Evolutionary conservation across 2,113 vertebrate genomes (phyloP).

Genomic region (Laticauda laticaudata): DNA sequence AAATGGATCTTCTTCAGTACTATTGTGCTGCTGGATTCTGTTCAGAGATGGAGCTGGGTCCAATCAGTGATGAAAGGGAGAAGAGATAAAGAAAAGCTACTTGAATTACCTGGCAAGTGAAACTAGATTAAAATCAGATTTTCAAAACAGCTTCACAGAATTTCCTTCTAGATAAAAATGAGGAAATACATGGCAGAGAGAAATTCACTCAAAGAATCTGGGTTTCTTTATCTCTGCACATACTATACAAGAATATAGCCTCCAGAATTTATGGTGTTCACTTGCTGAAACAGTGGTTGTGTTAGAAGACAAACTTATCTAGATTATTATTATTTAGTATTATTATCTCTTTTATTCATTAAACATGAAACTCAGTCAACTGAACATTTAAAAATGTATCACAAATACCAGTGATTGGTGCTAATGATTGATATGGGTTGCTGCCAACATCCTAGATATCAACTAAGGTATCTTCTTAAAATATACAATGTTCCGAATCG

Average conservation of each 20-base stretch:
- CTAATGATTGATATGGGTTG: too few relatives aligned
- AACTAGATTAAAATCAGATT: background rate
- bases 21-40: background rate
- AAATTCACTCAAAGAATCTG: slow-evolving; percentile 13
- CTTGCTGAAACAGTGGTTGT: slow-evolving; percentile 21
- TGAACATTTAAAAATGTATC: too few relatives aligned
- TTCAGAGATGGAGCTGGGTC: background rate
- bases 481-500: too few relatives aligned
- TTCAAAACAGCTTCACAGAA: background rate
- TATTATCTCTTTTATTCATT: background rate
- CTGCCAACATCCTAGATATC: too few relatives aligned
- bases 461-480: too few relatives aligned
- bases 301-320: slow-evolving; percentile 12
- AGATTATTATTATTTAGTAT: slow-evolving; percentile 21
- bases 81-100: background rate
- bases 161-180: background rate
- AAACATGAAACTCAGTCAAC: too few relatives aligned
- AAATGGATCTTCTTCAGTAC: background rate
- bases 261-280: background rate
- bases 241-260: slow-evolving; percentile 19
- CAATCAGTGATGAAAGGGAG: background rate
- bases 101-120: background rate
- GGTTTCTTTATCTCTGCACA: slow-evolving; percentile 32
- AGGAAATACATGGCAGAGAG: background rate
- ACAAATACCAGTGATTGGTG: too few relatives aligned